These are phyloP conservation scores for Galaxias olidus DNA, from an alignment of 2,797 vertebrate species.

Conservation along the genomic window DNA sequence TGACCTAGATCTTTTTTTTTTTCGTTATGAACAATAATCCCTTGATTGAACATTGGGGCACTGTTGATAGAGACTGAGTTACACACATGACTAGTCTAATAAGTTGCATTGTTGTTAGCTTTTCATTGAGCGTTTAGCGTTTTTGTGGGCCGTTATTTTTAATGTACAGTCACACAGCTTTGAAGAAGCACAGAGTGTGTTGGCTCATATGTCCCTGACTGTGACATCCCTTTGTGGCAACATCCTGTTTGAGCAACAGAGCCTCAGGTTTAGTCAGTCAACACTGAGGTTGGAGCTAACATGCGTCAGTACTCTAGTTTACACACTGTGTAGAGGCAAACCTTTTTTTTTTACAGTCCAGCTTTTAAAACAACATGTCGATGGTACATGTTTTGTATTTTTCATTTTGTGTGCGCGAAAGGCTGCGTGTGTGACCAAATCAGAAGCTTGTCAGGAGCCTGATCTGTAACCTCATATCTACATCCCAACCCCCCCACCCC, in stretches of 20 bases:
- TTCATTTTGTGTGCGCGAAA: background rate
- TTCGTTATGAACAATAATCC: too few relatives aligned
- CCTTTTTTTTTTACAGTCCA: slow-evolving; percentile 11
- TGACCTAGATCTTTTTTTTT: too few relatives aligned
- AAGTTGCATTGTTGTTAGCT: background rate
- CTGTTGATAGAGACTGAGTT: too few relatives aligned
- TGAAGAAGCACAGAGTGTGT: slow-evolving; percentile 51
- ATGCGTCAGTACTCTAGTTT: background rate
- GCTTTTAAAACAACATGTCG: background rate
- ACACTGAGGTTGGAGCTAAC: slow-evolving; percentile 4
- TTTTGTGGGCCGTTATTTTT: slow-evolving; percentile 13
- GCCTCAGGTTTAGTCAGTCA: slow-evolving; percentile 39
- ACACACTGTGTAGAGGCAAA: background rate
- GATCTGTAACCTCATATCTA: slow-evolving; percentile 6
- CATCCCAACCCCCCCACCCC: slow-evolving; percentile 26
- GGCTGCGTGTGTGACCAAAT: slow-evolving; percentile 1
- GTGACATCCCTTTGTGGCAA: slow-evolving; percentile 56
- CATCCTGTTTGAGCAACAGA: slow-evolving; percentile 71
- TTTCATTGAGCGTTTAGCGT: background rate
- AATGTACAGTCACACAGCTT: slow-evolving; percentile 19
- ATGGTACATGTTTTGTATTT: background rate
- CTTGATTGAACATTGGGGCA: too few relatives aligned
- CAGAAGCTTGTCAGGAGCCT: background rate
- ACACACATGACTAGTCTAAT: too few relatives aligned
- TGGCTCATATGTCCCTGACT: slow-evolving; percentile 53